Conservation (phyloP, 2,888 invertebrate genomes). For the Brachyptera putata region DNA sequence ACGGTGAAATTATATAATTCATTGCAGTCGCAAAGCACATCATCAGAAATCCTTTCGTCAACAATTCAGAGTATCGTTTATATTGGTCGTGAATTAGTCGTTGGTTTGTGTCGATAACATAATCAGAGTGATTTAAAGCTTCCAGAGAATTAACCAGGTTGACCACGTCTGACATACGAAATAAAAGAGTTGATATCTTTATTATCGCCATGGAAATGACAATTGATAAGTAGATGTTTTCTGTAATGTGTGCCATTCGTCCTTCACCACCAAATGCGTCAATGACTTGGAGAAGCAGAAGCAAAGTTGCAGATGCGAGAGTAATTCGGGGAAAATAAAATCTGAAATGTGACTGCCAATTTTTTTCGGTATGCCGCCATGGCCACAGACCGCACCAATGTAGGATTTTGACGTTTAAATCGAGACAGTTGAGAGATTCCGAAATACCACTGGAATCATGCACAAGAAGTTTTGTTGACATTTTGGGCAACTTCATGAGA, state of each 20-base stretch:
- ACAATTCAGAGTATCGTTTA: background rate
- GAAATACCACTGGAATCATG: background rate
- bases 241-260: background rate
- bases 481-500: no score
- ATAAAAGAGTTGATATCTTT: background rate
- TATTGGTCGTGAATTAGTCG: background rate
- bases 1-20: background rate
- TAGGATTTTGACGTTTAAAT: constrained; percentile 5
- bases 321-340: background rate
- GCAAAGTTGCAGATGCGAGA: background rate
- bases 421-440: constrained; percentile 1
- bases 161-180: background rate
- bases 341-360: background rate
- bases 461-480: no score
- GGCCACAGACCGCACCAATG: background rate
- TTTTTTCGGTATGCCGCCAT: background rate
- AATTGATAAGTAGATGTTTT: constrained; percentile 7
- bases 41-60: background rate
- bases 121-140: background rate
- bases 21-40: constrained; percentile 1
- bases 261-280: background rate
- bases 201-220: background rate
- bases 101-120: background rate
- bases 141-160: background rate
- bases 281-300: background rate